Percentiles rank a stretch among this genome's conserved stretches.
Evolutionary conservation across 1,140 invertebrate species (phyloP).

Genomic region (Drosophila rufa): DNA sequence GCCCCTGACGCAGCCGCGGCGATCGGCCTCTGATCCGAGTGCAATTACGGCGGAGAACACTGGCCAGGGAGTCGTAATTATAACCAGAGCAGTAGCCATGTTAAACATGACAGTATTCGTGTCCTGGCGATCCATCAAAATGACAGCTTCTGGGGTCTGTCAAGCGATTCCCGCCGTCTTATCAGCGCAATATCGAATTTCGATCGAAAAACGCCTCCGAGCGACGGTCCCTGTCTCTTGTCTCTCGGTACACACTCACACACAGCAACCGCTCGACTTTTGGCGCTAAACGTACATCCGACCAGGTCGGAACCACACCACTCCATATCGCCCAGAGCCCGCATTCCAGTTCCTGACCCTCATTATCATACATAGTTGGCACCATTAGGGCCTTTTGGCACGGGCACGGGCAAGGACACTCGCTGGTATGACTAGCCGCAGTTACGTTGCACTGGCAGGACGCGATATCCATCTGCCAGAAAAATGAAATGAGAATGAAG

Average conservation of each 20-base stretch:
- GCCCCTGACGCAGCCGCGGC: constrained; percentile 3
- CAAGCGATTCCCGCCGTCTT: constrained; percentile 60
- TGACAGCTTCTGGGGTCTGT: constrained; percentile 69
- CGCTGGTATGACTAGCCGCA: constrained; percentile 35
- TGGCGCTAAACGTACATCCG: constrained; percentile 70
- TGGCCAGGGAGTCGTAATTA: constrained; percentile 58
- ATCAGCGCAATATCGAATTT: constrained; percentile 85
- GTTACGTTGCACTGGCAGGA: constrained; percentile 18
- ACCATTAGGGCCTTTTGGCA: constrained; percentile 71
- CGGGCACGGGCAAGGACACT: constrained; percentile 65
- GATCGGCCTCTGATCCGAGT: constrained; percentile 37
- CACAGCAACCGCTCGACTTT: constrained; percentile 60
- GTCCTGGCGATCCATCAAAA: constrained; percentile 78
- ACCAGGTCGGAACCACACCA: constrained; percentile 6
- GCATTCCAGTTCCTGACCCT: constrained; percentile 72
- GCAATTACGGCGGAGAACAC: constrained; percentile 32
- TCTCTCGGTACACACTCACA: not conserved
- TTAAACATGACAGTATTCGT: constrained; percentile 81
- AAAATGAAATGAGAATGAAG: constrained; percentile 40
- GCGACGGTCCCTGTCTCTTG: constrained; percentile 39
- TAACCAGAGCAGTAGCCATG: constrained; percentile 73
- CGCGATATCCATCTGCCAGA: constrained; percentile 63
- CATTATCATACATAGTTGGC: constrained; percentile 79
- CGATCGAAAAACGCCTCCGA: constrained; percentile 79
- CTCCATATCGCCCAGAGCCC: constrained; percentile 31